A percentile compares a stretch with the other conserved stretches of the same genome.
phyloP scores from a whole-genome alignment of 2,888 invertebrate genomes.

The Pardosa pseudoannulata region DNA sequence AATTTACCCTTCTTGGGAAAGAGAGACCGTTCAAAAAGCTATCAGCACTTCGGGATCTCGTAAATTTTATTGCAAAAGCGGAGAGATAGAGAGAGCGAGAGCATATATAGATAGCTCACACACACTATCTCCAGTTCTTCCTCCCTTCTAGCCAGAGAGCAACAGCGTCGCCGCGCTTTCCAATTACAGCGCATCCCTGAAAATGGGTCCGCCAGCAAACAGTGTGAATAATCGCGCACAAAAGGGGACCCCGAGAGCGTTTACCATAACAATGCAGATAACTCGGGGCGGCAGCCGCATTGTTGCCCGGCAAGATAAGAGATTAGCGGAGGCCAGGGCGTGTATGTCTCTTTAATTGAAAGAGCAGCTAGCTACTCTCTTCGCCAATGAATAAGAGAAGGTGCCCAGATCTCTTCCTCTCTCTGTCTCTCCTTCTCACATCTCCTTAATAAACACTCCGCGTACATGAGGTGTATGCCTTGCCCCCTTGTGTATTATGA shows the following conservation, averaged over 20 bases:
- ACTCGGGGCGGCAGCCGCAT: constrained; percentile 10
- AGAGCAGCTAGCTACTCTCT: constrained; percentile 65
- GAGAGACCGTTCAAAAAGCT: background rate
- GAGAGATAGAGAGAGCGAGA: too few species aligned
- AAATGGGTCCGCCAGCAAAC: constrained; percentile 54
- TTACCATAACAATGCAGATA: constrained; percentile 64
- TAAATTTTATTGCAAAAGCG: background rate
- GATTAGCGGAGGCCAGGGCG: constrained; percentile 61
- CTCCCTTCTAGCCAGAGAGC: too few species aligned
- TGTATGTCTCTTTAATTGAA: constrained; percentile 66
- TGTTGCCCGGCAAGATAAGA: constrained; percentile 49
- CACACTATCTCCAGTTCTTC: too few species aligned
- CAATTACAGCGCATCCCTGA: constrained; percentile 21
- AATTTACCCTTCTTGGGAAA: too few species aligned
- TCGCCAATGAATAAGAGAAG: constrained; percentile 25
- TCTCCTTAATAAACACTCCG: constrained; percentile 59
- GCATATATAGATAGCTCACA: too few species aligned
- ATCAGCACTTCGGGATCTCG: background rate
- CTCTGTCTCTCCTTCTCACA: too few species aligned
- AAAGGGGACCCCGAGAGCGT: constrained; percentile 21
- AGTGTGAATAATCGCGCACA: constrained; percentile 61
- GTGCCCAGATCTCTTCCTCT: constrained; percentile 16
- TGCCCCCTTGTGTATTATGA: constrained; percentile 49
- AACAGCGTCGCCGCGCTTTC: background rate
- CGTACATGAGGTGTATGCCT: constrained; percentile 6